Evolutionary conservation across 2,888 invertebrate genomes (phyloP).

Genomic region (Lagria hirta): DNA sequence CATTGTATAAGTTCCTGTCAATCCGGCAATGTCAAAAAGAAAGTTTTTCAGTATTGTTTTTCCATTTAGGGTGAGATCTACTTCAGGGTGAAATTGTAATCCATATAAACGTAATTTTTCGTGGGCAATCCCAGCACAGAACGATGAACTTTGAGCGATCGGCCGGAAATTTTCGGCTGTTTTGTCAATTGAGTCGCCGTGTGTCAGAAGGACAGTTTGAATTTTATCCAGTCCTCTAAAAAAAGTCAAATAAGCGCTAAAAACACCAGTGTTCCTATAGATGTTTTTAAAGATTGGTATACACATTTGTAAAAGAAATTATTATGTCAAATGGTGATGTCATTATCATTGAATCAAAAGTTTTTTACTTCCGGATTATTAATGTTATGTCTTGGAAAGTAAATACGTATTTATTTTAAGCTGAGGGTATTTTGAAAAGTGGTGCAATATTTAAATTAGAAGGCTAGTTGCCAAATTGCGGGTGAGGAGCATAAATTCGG

Average conservation of each 20-base stretch:
- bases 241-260: constrained; percentile 24
- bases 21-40: constrained; percentile 85
- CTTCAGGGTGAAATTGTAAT: constrained; percentile 98
- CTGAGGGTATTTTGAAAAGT: too few relatives aligned
- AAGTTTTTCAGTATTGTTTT: constrained; percentile 92
- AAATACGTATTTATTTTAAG: too few relatives aligned
- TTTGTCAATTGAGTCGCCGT: constrained; percentile 94
- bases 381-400: too few relatives aligned
- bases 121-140: constrained; percentile 88
- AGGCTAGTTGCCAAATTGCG: too few relatives aligned
- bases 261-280: too few relatives aligned
- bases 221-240: constrained; percentile 81
- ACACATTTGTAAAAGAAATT: too few relatives aligned
- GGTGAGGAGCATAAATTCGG: too few relatives aligned
- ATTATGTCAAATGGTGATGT: too few relatives aligned
- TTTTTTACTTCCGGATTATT: too few relatives aligned
- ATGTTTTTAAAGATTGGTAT: too few relatives aligned
- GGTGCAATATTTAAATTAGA: too few relatives aligned
- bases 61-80: constrained; percentile 91
- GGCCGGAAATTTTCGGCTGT: constrained; percentile 87
- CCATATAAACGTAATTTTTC: constrained; percentile 90
- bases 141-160: constrained; percentile 80
- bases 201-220: constrained; percentile 91
- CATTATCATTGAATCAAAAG: too few relatives aligned
- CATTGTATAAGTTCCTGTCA: constrained; percentile 87